Evolutionary conservation across 2,797 vertebrate species (phyloP).

Genomic region (Lepilemur septentrionalis): DNA sequence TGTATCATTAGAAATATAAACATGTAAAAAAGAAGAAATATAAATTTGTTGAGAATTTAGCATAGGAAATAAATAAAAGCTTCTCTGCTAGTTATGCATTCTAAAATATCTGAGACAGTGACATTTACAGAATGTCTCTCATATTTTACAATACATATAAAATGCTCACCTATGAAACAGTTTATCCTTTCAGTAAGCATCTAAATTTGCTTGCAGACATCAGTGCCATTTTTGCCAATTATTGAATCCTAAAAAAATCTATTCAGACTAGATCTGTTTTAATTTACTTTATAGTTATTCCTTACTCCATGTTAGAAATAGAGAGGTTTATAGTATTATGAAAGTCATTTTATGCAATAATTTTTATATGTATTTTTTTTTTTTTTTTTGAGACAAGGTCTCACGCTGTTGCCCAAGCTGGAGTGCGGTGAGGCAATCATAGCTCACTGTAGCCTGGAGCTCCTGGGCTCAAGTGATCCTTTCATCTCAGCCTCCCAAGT

Average conservation of each 20-base stretch:
- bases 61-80: not conserved
- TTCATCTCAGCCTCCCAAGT: too few relatives aligned
- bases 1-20: not conserved
- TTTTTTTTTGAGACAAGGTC: too few relatives aligned
- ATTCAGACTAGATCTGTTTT: not conserved
- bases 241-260: not conserved
- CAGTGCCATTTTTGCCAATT: not conserved
- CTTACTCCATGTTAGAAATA: not conserved
- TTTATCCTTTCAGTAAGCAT: not conserved
- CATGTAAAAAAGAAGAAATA: not conserved
- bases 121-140: not conserved
- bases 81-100: not conserved
- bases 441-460: too few relatives aligned
- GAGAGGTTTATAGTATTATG: not conserved
- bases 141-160: not conserved
- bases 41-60: not conserved
- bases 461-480: too few relatives aligned
- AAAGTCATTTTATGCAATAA: not conserved
- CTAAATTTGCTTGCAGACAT: not conserved
- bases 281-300: not conserved
- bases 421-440: too few relatives aligned
- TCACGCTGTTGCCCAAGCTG: too few relatives aligned
- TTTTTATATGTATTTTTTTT: too few relatives aligned
- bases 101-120: not conserved
- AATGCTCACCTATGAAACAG: not conserved